phyloP scores from a whole-genome alignment of 2,113 vertebrate genomes.

The Colinus virginianus region DNA sequence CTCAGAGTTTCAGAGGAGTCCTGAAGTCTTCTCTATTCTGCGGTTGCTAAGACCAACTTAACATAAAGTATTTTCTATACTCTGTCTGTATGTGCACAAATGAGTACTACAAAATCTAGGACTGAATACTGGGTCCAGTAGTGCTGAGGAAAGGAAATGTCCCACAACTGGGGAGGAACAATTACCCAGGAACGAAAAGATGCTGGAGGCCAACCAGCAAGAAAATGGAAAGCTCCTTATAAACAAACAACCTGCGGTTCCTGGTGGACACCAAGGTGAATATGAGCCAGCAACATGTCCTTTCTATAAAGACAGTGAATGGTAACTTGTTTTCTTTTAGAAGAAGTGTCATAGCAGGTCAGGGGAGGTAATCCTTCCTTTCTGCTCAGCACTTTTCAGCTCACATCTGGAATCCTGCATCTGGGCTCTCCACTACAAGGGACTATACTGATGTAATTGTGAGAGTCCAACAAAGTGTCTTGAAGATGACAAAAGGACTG shows the following conservation, averaged over 20 bases:
- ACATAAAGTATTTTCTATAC: not conserved
- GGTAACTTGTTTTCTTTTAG: not conserved
- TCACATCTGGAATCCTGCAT: not conserved
- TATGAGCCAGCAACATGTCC: not conserved
- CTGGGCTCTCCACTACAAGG: not conserved
- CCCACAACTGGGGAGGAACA: not conserved
- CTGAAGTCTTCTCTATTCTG: not conserved
- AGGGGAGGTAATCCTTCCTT: not conserved
- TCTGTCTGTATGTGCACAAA: not conserved
- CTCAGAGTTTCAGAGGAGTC: not conserved
- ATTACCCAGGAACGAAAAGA: not conserved
- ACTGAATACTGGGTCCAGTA: not conserved
- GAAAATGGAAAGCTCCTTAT: not conserved
- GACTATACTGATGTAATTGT: not conserved
- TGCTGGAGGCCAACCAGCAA: not conserved
- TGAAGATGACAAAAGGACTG: not conserved
- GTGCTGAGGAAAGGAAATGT: not conserved
- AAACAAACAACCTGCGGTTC: not conserved
- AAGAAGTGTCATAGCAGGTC: not conserved
- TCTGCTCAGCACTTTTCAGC: not conserved
- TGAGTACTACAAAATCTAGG: not conserved
- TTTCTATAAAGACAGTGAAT: not conserved
- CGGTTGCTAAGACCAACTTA: not conserved
- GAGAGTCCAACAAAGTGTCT: not conserved
- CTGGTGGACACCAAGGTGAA: not conserved